These are phyloP conservation scores for Takifugu ocellatus DNA, from an alignment of 2,797 vertebrate species.

Conservation along the genomic window DNA sequence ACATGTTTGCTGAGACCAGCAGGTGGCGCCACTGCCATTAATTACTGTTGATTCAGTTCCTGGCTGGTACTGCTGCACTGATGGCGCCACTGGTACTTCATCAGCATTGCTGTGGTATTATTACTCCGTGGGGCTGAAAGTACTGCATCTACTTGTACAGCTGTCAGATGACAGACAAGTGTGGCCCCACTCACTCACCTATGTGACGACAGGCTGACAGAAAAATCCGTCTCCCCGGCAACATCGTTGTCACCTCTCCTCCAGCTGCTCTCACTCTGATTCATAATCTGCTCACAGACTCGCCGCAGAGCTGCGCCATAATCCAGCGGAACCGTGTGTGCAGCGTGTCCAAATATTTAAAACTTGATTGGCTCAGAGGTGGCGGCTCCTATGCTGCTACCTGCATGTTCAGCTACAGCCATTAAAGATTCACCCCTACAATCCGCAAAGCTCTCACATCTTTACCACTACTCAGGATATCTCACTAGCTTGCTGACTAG, in stretches of 20 bases:
- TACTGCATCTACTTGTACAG: too few species aligned
- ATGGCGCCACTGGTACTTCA: too few species aligned
- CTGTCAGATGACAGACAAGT: background rate
- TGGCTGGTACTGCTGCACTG: too few species aligned
- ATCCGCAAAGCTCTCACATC: background rate
- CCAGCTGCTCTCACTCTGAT: conserved; percentile 26
- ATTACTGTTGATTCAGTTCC: too few species aligned
- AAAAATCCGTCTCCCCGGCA: conserved; percentile 11
- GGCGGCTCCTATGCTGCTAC: background rate
- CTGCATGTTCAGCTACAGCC: background rate
- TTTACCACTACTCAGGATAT: background rate
- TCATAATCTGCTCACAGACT: conserved; percentile 34
- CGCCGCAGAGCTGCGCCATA: conserved; percentile 16
- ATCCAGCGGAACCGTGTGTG: conserved; percentile 17
- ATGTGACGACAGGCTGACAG: background rate
- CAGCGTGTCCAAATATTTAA: conserved; percentile 6
- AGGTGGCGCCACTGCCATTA: too few species aligned
- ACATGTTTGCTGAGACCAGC: too few species aligned
- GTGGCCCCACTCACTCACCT: background rate
- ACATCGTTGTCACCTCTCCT: conserved; percentile 8
- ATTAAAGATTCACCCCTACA: background rate
- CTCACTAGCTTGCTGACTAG: background rate
- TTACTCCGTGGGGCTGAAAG: too few species aligned
- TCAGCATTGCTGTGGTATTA: too few species aligned
- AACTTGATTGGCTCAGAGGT: conserved; percentile 3